Evolutionary conservation across 1,140 invertebrate species (phyloP), one percentile per base, ranked within the genome.

Genomic region (Heliconius hewitsoni): DNA sequence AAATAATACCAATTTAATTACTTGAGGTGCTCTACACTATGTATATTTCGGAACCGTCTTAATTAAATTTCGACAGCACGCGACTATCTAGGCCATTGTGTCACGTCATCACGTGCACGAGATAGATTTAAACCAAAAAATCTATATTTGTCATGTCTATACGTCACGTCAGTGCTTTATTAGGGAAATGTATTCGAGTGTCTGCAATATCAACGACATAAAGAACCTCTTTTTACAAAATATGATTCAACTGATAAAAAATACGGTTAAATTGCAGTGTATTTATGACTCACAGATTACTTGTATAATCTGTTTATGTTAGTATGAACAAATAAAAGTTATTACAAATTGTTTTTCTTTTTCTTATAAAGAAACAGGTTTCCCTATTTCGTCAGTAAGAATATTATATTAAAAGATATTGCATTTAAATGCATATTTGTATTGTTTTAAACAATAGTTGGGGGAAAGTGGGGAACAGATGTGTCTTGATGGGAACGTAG

Each of bases 21-120:
- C 2, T 66, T 9, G 3, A 13, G 3, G 8, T 27, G 27, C 9
- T 60, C 9, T 1, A 13, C 57, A 27, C 23, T 11, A 30, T 3
- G 11, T 16, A 27, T 66, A 23, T 30, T 66, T 4, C 60, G 23
- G 23, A 66, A 27, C 11, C 0, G 55, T 27, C 60, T 66, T 66
- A 66, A 66, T 27, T 27, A 66, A 66, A 66, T 27, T 66, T 66
- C 60, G 60, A 66, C 60, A 66, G 60, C 23, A 66, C 60, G 13
- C 27, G 23, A 66, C 60, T 16, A 66, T 66, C 60, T 66, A 66
- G 60, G 60, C 60, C 60, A 66, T 66, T 27, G 23, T 66, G 23
- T 27, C 60, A 66, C 60, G 60, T 66, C 23, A 66, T 27, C 23
- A 30, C 60, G 27, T 66, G 60, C 27, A 66, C 60, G 11, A 27